phyloP scores from a whole-genome alignment of 2,113 vertebrate genomes.

The Festucalex cinctus region DNA sequence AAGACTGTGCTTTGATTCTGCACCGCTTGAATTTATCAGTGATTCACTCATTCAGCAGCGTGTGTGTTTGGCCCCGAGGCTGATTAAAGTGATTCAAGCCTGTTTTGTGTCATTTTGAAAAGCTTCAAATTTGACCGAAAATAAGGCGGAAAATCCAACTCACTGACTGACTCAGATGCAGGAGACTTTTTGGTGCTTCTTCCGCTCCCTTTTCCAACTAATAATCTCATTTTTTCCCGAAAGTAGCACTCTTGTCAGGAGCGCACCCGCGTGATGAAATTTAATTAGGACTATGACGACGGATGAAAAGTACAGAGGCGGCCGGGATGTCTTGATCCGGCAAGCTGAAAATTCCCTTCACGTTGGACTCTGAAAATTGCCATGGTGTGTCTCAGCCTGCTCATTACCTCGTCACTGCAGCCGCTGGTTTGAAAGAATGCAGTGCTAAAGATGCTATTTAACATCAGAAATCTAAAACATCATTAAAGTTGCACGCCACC shows the following conservation, averaged over 20 bases:
- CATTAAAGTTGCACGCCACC: too few species aligned
- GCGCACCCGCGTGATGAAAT: slow-evolving; percentile 38
- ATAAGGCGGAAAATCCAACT: slow-evolving; percentile 1
- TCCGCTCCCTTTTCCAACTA: too few species aligned
- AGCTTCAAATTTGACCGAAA: not conserved
- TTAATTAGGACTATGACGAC: slow-evolving; percentile 44
- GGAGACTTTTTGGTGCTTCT: slow-evolving; percentile 1
- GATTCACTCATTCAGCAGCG: not conserved
- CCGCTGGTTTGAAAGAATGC: slow-evolving; percentile 16
- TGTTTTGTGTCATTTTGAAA: not conserved
- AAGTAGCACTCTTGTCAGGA: slow-evolving; percentile 34
- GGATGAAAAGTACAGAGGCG: slow-evolving; percentile 18
- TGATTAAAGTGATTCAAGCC: not conserved
- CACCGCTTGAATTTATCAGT: not conserved
- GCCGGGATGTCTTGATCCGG: slow-evolving; percentile 8
- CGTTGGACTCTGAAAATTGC: not conserved
- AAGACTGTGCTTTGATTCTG: not conserved
- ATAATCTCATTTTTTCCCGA: slow-evolving; percentile 27
- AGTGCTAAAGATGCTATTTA: slow-evolving; percentile 40
- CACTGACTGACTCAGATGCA: not conserved
- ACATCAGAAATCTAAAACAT: not conserved
- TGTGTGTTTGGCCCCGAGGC: not conserved
- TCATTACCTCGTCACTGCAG: slow-evolving; percentile 9
- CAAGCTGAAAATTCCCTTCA: not conserved
- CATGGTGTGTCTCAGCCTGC: not conserved